Base-by-base conservation (phyloP, 2,888 invertebrate genomes). In the Metopia argyrocephala region DNA sequence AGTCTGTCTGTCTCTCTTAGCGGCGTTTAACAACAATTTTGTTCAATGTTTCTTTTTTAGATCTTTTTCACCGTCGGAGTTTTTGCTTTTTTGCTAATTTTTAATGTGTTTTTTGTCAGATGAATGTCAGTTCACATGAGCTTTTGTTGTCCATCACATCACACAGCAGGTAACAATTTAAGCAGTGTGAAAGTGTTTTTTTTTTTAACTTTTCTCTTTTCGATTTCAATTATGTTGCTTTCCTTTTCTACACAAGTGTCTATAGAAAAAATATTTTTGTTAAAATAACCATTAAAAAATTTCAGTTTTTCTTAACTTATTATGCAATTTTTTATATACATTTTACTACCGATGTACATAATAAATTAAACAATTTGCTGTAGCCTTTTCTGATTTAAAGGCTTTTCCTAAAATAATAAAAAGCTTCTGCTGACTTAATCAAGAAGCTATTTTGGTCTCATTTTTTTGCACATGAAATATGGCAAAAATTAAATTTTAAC, bases 131-230 rank as follows among this genome's bases (percentile, higher is more conserved):
- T 46, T 56, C 65, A 71, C 59, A 78, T 61, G 45, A 66, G 65
- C 31, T 71, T 76, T 71, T 71, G 54, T 59, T 71, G 71, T 71
- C 65, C 78, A 71, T 71, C 64, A 64, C 69, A 52, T 38, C 65
- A 65, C 64, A 54, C 69, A 59, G 48, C 73, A 61, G 64, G 46
- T 65, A 59, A 73, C 23, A 52, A 80, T 59, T 71, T 74, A 38
- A 18, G 1, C 1, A 20, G n/a, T 73, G 76, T 62, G 79, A 80
- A 80, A 80, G 80, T 80, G 64, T 64, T 76, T 75, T 73, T 57
- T 46, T 62, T 3, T 73, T n/a, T 3, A 54, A 9, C 5, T 45
- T n/a, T 50, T 56, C 68, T 9, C 20, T 52, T 79, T 70, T 27
- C 46, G n/a, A 27, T 68, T 68, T 38, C n/a, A 70, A 28, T 68